Percentiles rank a stretch among this genome's conserved stretches.
phyloP scores from a whole-genome alignment of 2,113 vertebrate genomes.

The Gorsachius goisagi region DNA sequence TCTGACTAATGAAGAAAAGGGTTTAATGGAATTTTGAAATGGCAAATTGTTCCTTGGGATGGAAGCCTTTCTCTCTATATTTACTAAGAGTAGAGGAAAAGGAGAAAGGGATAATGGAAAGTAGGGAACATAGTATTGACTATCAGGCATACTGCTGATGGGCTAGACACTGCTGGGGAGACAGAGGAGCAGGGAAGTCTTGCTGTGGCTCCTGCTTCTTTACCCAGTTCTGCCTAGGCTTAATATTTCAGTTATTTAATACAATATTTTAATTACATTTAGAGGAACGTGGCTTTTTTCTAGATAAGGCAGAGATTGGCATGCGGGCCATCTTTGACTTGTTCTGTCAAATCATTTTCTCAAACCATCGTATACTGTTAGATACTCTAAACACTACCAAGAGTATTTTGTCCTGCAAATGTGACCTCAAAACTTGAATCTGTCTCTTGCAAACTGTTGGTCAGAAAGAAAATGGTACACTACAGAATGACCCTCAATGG shows the following conservation, averaged over 20 bases:
- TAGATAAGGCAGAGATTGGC: not conserved
- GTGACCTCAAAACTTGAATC: not conserved
- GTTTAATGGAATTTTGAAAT: not conserved
- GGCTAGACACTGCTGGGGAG: not conserved
- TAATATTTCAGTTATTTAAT: not conserved
- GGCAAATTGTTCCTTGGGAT: not conserved
- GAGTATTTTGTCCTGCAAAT: not conserved
- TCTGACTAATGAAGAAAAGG: not conserved
- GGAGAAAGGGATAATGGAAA: not conserved
- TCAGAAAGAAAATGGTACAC: not conserved
- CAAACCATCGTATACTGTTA: rapidly evolving
- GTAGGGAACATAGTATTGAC: not conserved
- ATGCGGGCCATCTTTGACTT: not conserved
- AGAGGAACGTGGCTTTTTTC: not conserved
- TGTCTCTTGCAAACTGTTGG: not conserved
- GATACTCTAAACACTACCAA: not conserved
- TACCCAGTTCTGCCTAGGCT: not conserved
- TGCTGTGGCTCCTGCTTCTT: not conserved
- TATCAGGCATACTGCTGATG: not conserved
- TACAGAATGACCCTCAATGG: not conserved
- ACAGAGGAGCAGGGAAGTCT: not conserved
- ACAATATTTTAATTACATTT: not conserved
- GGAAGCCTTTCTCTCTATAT: not conserved
- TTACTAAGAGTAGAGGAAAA: not conserved
- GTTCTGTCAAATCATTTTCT: not conserved